Evolutionary conservation across 2,888 invertebrate genomes (phyloP).

Genomic region (Megaustenia siamemsis): DNA sequence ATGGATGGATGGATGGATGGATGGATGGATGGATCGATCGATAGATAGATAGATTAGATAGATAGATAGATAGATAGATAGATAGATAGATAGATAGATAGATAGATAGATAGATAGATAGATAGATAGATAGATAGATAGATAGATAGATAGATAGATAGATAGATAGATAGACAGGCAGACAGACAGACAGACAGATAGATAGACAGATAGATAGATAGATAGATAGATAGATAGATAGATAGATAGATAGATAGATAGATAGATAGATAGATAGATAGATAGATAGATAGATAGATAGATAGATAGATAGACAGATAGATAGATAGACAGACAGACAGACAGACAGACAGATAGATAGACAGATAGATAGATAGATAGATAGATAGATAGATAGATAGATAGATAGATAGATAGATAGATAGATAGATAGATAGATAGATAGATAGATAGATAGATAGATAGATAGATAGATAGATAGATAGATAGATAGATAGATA

Average conservation of each 20-base stretch:
- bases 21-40: neutral
- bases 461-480: too few species aligned
- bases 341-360: neutral
- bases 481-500: too few species aligned
- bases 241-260: too few species aligned
- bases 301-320: neutral
- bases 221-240: slow-evolving; percentile 21
- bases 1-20: neutral
- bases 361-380: neutral
- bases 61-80: slow-evolving; percentile 22
- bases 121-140: slow-evolving; percentile 22
- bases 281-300: neutral
- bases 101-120: slow-evolving; percentile 22
- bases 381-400: neutral
- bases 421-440: too few species aligned
- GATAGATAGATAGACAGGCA: slow-evolving; percentile 13
- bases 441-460: too few species aligned
- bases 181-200: slow-evolving; percentile 10
- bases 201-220: slow-evolving; percentile 19
- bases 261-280: too few species aligned
- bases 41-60: neutral
- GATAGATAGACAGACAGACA: neutral
- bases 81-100: slow-evolving; percentile 22
- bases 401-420: too few species aligned
- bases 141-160: slow-evolving; percentile 22